Evolutionary conservation across 2,797 vertebrate genomes (phyloP).

Genomic region (Ambastaia sidthimunki): DNA sequence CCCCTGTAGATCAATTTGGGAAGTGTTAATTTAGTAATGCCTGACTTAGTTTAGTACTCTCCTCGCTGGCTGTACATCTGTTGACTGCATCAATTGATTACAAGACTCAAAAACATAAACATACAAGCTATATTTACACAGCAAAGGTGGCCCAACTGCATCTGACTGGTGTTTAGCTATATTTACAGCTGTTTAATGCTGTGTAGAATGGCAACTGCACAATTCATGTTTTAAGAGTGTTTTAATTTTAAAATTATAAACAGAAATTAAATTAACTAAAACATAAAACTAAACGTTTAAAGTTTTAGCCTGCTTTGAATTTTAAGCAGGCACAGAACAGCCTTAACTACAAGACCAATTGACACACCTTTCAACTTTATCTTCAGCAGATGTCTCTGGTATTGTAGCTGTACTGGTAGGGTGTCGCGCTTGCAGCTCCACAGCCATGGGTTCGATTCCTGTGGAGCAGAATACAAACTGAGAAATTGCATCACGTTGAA

Average conservation of each 20-base stretch:
- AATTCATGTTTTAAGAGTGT: too few species aligned
- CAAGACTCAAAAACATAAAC: constrained; percentile 35
- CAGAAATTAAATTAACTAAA: too few species aligned
- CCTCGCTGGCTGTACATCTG: constrained; percentile 12
- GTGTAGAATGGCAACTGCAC: too few species aligned
- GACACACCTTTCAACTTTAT: neutral
- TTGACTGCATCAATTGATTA: constrained; percentile 47
- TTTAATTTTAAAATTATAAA: too few species aligned
- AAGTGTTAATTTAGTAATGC: constrained; percentile 62
- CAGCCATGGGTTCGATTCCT: neutral
- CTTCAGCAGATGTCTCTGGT: neutral
- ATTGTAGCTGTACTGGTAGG: neutral
- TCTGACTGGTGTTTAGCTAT: too few species aligned
- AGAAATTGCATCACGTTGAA: neutral
- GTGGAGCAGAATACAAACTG: neutral
- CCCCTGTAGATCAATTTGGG: constrained; percentile 54
- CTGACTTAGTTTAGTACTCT: constrained; percentile 6
- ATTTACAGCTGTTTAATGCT: too few species aligned
- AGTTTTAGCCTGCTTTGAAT: too few species aligned
- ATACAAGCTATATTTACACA: constrained; percentile 1
- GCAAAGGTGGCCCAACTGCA: too few species aligned
- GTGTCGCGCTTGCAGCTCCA: neutral
- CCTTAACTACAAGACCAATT: too few species aligned
- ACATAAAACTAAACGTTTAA: too few species aligned
- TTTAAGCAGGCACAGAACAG: too few species aligned